Conservation (phyloP, 1,140 invertebrate species). For the Temnothorax longispinosus region DNA sequence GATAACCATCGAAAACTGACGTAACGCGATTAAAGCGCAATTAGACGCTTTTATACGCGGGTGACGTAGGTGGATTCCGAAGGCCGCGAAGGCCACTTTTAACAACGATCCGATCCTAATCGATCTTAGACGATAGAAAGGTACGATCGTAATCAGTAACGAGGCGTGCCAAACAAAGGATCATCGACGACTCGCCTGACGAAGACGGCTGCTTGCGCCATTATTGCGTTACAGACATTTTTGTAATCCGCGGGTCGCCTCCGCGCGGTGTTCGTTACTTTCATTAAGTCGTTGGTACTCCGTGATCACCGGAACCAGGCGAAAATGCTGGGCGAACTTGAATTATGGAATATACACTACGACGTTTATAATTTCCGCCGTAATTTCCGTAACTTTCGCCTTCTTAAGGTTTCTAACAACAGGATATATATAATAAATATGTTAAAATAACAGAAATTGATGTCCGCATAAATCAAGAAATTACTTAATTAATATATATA, state of each 20-base stretch:
- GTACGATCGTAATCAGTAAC: constrained; percentile 39
- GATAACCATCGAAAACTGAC: constrained; percentile 33
- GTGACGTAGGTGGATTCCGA: constrained; percentile 56
- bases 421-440: background rate
- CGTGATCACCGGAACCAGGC: constrained; percentile 11
- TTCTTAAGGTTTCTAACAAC: background rate
- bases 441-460: background rate
- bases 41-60: constrained; percentile 30
- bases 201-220: constrained; percentile 8
- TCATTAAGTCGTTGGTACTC: constrained; percentile 40
- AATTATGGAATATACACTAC: constrained; percentile 2
- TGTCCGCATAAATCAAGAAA: background rate
- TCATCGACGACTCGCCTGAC: background rate
- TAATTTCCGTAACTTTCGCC: background rate
- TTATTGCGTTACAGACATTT: constrained; percentile 39
- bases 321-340: constrained; percentile 43
- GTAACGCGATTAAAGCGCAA: constrained; percentile 51
- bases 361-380: constrained; percentile 9
- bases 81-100: constrained; percentile 40
- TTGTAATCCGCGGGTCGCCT: constrained; percentile 36
- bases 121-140: constrained; percentile 56
- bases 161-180: constrained; percentile 55
- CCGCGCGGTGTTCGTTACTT: constrained; percentile 36
- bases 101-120: background rate
- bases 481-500: background rate